Conservation (phyloP, 2,797 vertebrate genomes). For the Tapirus indicus region DNA sequence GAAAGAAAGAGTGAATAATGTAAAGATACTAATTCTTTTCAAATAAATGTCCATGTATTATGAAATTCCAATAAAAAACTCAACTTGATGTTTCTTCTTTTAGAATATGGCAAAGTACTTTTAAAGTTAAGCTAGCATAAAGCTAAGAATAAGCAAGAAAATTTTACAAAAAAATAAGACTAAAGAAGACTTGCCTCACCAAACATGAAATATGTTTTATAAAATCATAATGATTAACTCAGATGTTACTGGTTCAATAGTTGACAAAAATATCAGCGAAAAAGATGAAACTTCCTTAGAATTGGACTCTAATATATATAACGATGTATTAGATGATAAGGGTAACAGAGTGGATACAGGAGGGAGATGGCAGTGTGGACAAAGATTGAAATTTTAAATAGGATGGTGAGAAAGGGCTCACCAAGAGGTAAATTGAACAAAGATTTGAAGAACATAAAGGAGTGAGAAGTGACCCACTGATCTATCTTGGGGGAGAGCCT, state of each 20-base stretch:
- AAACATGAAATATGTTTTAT: conserved; percentile 34
- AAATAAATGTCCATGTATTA: conserved; percentile 29
- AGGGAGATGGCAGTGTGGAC: background rate
- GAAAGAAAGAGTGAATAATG: conserved; percentile 32
- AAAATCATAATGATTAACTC: conserved; percentile 40
- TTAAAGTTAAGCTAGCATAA: conserved; percentile 59
- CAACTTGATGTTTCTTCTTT: conserved; percentile 57
- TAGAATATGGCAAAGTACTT: conserved; percentile 55
- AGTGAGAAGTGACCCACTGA: background rate
- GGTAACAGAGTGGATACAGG: background rate
- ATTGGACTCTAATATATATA: background rate
- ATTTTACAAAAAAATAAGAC: conserved; percentile 45
- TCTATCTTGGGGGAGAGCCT: background rate
- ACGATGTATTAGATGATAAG: background rate
- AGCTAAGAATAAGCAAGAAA: conserved; percentile 38
- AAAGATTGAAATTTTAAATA: background rate
- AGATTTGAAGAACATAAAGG: background rate
- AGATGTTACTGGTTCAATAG: background rate
- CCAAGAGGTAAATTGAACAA: background rate
- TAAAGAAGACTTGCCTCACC: background rate
- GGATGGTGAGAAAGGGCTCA: background rate
- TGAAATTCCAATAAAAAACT: conserved; percentile 43
- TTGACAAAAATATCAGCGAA: background rate
- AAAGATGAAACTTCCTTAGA: background rate
- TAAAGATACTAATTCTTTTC: conserved; percentile 27